phyloP scores from a whole-genome alignment of 2,888 invertebrate genomes.

The Idaea straminata region DNA sequence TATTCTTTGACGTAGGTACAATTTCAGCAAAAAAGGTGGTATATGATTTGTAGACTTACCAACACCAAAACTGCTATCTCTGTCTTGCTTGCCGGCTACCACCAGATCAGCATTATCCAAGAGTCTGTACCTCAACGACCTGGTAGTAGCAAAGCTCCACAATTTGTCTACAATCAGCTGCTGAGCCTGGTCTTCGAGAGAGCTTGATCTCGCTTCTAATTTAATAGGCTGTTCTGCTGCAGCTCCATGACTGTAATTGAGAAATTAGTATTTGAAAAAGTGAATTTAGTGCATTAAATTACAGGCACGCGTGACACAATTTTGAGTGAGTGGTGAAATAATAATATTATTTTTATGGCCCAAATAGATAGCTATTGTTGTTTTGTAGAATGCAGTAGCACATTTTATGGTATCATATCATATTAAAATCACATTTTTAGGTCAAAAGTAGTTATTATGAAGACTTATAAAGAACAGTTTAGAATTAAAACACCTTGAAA shows the following conservation, averaged over 20 bases:
- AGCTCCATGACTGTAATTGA: slow-evolving; percentile 60
- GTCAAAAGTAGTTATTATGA: too few relatives aligned
- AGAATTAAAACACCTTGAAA: too few relatives aligned
- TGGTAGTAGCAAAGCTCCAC: slow-evolving; percentile 87
- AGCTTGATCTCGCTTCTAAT: slow-evolving; percentile 80
- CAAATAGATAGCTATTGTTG: too few relatives aligned
- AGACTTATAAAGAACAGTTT: too few relatives aligned
- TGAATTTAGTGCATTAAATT: neutral
- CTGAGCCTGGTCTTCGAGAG: slow-evolving; percentile 81
- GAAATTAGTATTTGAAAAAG: slow-evolving; percentile 5
- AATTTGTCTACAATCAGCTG: slow-evolving; percentile 87
- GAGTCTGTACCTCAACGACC: slow-evolving; percentile 88
- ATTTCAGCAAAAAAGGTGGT: neutral
- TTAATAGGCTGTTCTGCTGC: slow-evolving; percentile 71
- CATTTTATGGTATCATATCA: too few relatives aligned
- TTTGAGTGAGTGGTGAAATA: too few relatives aligned
- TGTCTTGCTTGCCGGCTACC: slow-evolving; percentile 84
- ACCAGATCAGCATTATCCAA: slow-evolving; percentile 89
- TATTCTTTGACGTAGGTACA: neutral
- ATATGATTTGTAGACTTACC: slow-evolving; percentile 53
- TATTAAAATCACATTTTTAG: too few relatives aligned
- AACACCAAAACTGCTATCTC: slow-evolving; percentile 84
- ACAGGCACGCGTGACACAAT: too few relatives aligned
- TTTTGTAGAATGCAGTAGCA: too few relatives aligned
- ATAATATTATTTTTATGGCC: too few relatives aligned